Evolutionary conservation across 2,888 invertebrate species (phyloP), one percentile per base, ranked within the genome.

Genomic region (Caenorhabditis afra): DNA sequence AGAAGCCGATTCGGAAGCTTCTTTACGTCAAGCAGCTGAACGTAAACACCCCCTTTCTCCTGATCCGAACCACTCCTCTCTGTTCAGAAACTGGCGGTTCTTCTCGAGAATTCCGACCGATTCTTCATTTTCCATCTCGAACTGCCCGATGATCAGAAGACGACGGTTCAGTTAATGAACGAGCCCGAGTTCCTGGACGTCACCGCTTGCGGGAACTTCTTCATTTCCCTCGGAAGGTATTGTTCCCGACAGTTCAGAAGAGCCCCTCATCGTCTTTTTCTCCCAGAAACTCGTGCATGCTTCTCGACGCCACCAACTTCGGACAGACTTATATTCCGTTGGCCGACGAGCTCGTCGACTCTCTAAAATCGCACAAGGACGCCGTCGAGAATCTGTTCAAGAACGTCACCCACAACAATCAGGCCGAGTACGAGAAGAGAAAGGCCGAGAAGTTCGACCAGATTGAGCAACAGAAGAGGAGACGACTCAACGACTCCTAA

Each of bases 381-480:
- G 71, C 81, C 8, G 52, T 83, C 12, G 67, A 65, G 11, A 80
- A 71, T 47, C 61, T 78, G 10, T 81, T 64, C 73, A 84, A 84
- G 44, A 84, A 84, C 61, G 80, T 81, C 16, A 79, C 81, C 11
- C 74, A 76, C 39, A 71, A 81, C 37, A 84, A 84, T 49, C 71
- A 78, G 50, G 70, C 67, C n/a, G 81, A 81, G n/a, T 84, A 84
- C 45, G 81, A 80, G 37, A 81, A 81, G 45, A 41, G 83, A 70
- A 84, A 84, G 74, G 62, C 55, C n/a, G 81, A 81, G 14, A 83
- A 81, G 61, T 78, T 83, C 41, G 76, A 67, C 18, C 37, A 58
- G 35, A 64, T 76, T 22, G 76, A 79, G 37, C 61, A 76, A 41
- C 61, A 76, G 47, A 83, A 83, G 62, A 76, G 76, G 57, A 20